Evolutionary conservation across 1,140 invertebrate species (phyloP), one percentile per base, ranked within the genome.

Genomic region (Drosophila subpulchrella): DNA sequence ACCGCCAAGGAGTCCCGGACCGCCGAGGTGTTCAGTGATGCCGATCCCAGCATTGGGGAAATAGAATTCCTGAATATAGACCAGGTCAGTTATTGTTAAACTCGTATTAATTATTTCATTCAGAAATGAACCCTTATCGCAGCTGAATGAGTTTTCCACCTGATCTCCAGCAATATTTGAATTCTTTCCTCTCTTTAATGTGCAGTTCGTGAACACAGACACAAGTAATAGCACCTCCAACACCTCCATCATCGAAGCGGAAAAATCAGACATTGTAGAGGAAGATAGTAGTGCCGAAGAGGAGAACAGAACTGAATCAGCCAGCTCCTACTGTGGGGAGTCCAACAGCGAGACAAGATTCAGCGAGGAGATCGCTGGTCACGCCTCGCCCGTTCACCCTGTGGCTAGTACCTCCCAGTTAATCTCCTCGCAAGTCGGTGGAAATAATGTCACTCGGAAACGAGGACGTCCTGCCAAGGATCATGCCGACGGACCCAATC

Each of bases 381-480:
- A 82, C 6, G 71, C 60, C 11, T 91, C 90, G 0, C 90, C 90
- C 10, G 77, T 81, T 39, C 59, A 59, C 8, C 91, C 90, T 5
- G 68, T 62, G 6, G 58, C 73, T 61, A 90, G 89, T 30, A 79
- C 66, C 41, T 78, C 82, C 4, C 82, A 75, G 50, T 78, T 86
- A 70, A 72, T 44, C 15, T 38, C 39, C 55, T 57, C 63, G 17
- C 55, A 62, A 15, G 20, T 61, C 46, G 42, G 51, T 27, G 47
- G 2, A 11, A 24, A 12, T 8, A 44, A 38, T 30, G 53, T 12
- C 44, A 86, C 86, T 66, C 77, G 78, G 13, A 81, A 78, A 54
- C 86, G 90, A 4, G 90, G 90, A 24, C 90, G 90, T 46, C 90
- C 90, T 6, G 77, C 90, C 51, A 91, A 91, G 54, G 59, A 77